phyloP scores from a whole-genome alignment of 2,888 invertebrate genomes.

The Gasteruption jaculator region DNA sequence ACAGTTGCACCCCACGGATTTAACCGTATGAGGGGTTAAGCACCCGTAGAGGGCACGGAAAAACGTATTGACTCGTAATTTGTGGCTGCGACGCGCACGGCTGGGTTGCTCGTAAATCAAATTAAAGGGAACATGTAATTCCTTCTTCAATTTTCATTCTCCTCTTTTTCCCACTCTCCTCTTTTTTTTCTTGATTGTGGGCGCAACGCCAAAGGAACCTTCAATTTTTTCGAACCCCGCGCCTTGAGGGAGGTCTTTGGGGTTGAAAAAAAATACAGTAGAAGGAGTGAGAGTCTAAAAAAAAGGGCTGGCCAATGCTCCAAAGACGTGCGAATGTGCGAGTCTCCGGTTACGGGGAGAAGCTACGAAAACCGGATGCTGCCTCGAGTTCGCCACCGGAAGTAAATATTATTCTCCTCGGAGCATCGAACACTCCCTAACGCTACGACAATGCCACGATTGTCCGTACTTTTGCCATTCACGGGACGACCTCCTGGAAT shows the following conservation, averaged over 20 bases:
- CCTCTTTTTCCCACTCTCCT: no score
- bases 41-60: conserved; percentile 19
- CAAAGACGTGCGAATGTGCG: conserved; percentile 16
- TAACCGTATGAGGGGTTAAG: conserved; percentile 8
- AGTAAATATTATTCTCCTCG: conserved; percentile 42
- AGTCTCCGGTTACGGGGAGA: conserved; percentile 26
- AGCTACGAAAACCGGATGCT: conserved; percentile 23
- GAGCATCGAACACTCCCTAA: conserved; percentile 26
- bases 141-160: conserved; percentile 38
- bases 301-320: conserved; percentile 19
- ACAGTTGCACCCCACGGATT: conserved; percentile 29
- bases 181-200: no score
- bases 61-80: conserved; percentile 39
- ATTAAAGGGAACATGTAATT: conserved; percentile 49
- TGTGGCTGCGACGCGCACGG: conserved; percentile 24
- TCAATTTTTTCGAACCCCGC: no score
- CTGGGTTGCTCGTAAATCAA: conserved; percentile 32
- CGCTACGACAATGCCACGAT: conserved; percentile 37
- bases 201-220: no score
- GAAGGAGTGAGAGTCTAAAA: conserved; percentile 22
- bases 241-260: no score
- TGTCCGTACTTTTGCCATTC: conserved; percentile 29
- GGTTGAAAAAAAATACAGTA: conserved; percentile 18
- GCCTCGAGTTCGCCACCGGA: conserved; percentile 29
- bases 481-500: no score